phyloP scores from a whole-genome alignment of 1,140 invertebrate species.

The Acyrthosiphon pisum region DNA sequence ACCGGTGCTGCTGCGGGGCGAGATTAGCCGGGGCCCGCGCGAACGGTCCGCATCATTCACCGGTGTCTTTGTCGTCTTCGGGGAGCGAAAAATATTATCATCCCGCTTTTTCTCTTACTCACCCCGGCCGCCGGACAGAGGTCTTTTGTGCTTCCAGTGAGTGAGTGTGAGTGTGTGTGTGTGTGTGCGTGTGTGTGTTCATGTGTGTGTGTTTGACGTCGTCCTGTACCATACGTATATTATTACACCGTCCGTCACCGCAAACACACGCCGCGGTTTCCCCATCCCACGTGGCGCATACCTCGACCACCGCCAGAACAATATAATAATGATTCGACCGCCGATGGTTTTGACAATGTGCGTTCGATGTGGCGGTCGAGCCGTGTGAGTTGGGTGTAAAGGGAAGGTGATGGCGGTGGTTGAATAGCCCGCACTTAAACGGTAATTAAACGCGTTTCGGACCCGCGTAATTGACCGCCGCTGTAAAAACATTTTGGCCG shows the following conservation, averaged over 20 bases:
- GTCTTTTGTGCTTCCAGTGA: neutral
- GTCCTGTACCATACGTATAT: neutral
- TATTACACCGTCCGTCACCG: neutral
- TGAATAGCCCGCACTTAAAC: constrained; percentile 20
- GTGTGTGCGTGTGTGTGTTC: neutral
- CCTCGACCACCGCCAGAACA: neutral
- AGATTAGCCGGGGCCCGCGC: constrained; percentile 11
- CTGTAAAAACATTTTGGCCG: constrained; percentile 6
- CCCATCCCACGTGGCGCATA: neutral
- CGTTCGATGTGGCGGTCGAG: neutral
- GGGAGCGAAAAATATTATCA: constrained; percentile 31
- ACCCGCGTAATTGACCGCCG: constrained; percentile 39
- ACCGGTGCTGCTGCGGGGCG: constrained; percentile 2
- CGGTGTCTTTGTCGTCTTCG: constrained; percentile 49
- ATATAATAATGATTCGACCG: neutral
- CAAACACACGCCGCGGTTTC: neutral
- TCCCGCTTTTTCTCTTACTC: neutral
- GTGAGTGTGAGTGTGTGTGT: neutral
- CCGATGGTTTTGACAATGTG: constrained; percentile 36
- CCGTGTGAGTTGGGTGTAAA: neutral
- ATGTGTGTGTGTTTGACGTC: neutral
- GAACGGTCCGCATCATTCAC: constrained; percentile 53
- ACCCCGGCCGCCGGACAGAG: neutral
- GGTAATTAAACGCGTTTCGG: constrained; percentile 40
- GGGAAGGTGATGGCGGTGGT: neutral